Evolutionary conservation across 2,113 vertebrate genomes (phyloP), one percentile per base, ranked within the genome.

Genomic region (Morone chrysops): DNA sequence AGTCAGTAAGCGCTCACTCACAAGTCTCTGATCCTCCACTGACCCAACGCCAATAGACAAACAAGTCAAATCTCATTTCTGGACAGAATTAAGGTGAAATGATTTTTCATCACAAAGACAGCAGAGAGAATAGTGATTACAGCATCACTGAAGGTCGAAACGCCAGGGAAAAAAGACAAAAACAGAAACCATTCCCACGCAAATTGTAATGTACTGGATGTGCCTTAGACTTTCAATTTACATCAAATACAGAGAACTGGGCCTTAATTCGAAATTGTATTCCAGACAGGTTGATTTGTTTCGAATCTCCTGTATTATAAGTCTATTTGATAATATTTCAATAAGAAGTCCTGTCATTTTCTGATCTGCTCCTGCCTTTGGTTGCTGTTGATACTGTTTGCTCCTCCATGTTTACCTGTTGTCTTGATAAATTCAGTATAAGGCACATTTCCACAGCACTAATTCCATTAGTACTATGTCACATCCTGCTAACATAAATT

Each of bases 71-170:
- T 22, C 43, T 71, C 13, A 54, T 63, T 56, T 65, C 10, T 31
- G 12, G 16, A 25, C 43, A 51, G 22, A 79, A 22, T 69, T 61
- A 57, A 16, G 45, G 17, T 43, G 7, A 60, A 71, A 76, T 40
- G n/a, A 63, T 13, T 62, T 80, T 78, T 40, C 17, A 76, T 50
- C 76, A 63, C 25, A 66, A 48, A 67, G 59, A 36, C 50, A 45
- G 43, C 47, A 20, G 11, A 40, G 50, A 25, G 20, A 53, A 3
- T 4, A 63, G 68, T 50, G 63, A 63, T 69, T 25, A 45, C 12
- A 40, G 18, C 7, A 13, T 16, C 47, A 16, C 2, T 3, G 43
- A 65, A 51, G 62, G 65, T 62, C 65, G 48, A 14, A 53, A 51
- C 69, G 53, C 43, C 25, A 66, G 36, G 60, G 36, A 56, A 11